Evolutionary conservation across 92 coral and sea anemone species (phyloP), one percentile per base, ranked within the genome.

Genomic region (Porites lobata): DNA sequence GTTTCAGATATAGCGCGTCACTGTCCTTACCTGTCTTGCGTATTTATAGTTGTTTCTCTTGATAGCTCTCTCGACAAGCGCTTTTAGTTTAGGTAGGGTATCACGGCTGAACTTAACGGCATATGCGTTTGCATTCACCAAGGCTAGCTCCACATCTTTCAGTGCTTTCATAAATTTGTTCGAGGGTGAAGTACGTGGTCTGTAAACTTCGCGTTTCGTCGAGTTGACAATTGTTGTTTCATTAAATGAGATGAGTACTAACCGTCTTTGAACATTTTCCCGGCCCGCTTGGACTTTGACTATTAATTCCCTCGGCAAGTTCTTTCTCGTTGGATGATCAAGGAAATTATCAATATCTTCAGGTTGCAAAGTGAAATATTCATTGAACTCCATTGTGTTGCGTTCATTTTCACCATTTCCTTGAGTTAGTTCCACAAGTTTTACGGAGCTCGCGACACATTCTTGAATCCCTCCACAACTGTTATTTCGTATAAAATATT

Each of bases 121-220:
- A 1, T 93, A 85, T 0, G 89, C 94, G 19, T 86, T 74, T 3
- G 98, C 98, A 10, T 92, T 94, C 8, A 93, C 94, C 17, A 93
- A 78, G 0, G 94, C 96, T 9, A 93, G 91, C 56, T 96, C 98
- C 20, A 96, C 90, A 1, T 92, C 95, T 65, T 90, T 91, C 50
- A 96, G 62, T 17, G 98, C 98, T 62, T 89, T 93, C 10, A 89
- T 91, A 61, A 96, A 93, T 78, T 93, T 94, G 84, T 93, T 92
- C 1, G 98, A 94, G 2, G 98, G 98, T 1, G 96, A 87, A 0
- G 90, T 18, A 15, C 98, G 95, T 7, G 79, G 85, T 65, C 86
- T 75, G 75, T 90, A 91, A 20, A 89, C 89, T 76, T 85, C 94
- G 17, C 76, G 87, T 43, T 86, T 75, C 65, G 62, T 84, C 22